Base-by-base conservation (phyloP, 2,797 vertebrate genomes). In the Carcharodon carcharias region DNA sequence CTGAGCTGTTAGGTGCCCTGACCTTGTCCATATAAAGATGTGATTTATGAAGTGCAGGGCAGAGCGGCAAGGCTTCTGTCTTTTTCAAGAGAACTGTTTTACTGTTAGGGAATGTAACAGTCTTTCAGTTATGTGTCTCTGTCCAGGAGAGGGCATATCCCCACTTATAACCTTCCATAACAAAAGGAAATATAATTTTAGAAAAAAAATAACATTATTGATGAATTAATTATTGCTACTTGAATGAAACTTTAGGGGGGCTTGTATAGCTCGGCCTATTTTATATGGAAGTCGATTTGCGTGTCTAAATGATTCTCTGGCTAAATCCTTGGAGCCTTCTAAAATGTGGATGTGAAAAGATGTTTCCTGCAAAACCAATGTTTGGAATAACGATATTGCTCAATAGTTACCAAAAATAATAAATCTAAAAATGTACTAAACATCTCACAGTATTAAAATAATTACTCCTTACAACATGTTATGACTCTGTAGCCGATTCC, bases 21-120 rank as follows among this genome's bases (percentile, higher is more conserved):
- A 99, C 99, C 99, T 99, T 99, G 99, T 99, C 99, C 99, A 99
- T 99, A 99, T 99, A 99, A 99, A 99, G 99, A 98, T 98, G 99
- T 99, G 99, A 99, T 99, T 99, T 99, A 99, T 99, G 98, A 99
- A 99, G 98, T 99, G 98, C 98, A 99, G 99, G 99, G 98, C 98
- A 98, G 98, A 98, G 99, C 99, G 98, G 98, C 99, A 98, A 98
- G 98, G 99, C 99, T 99, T 99, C 99, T 99, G 99, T 99, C 99
- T 99, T 99, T 99, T 99, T 98, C 98, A 98, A 98, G 98, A 99
- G 98, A 99, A 99, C 99, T 99, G 99, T 99, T 99, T 99, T 99
- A 99, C 98, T 97, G 98, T 99, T 98, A 98, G 99, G 98, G 99
- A 99, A 98, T 99, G 99, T 99, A 99, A 99, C 98, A 98, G 99